These are phyloP conservation scores for Meteorus colon DNA, from an alignment of 2,888 invertebrate genomes.

Conservation along the genomic window DNA sequence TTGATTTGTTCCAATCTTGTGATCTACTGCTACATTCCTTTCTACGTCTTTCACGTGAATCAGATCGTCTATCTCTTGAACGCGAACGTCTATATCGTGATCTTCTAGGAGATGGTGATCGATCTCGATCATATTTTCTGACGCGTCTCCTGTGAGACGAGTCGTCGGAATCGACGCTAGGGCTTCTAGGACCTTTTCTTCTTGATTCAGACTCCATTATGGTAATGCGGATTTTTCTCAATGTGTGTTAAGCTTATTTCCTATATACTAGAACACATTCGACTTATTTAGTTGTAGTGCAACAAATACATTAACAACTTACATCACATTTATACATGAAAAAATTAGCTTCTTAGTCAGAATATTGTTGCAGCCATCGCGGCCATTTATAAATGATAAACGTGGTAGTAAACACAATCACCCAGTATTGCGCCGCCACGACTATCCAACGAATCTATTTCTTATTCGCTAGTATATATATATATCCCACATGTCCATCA, in stretches of 20 bases:
- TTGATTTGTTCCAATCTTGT: conserved; percentile 65
- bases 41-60: conserved; percentile 66
- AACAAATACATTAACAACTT: neutral
- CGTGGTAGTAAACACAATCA: conserved; percentile 9
- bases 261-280: neutral
- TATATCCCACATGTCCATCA: neutral
- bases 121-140: conserved; percentile 67
- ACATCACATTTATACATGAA: neutral
- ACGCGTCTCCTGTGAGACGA: conserved; percentile 66
- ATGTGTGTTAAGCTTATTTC: neutral
- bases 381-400: conserved; percentile 13
- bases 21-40: conserved; percentile 62
- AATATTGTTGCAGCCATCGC: neutral
- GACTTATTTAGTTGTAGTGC: neutral
- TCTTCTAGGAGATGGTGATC: conserved; percentile 67
- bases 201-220: conserved; percentile 63
- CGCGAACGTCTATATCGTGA: conserved; percentile 67
- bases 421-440: neutral
- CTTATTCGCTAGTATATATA: neutral
- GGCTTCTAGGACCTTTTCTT: conserved; percentile 68
- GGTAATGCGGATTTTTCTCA: neutral
- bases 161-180: conserved; percentile 67
- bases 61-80: conserved; percentile 66
- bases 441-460: neutral
- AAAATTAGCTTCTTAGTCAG: neutral